phyloP scores from a whole-genome alignment of 2,113 vertebrate genomes.

The Seriola quinqueradiata region DNA sequence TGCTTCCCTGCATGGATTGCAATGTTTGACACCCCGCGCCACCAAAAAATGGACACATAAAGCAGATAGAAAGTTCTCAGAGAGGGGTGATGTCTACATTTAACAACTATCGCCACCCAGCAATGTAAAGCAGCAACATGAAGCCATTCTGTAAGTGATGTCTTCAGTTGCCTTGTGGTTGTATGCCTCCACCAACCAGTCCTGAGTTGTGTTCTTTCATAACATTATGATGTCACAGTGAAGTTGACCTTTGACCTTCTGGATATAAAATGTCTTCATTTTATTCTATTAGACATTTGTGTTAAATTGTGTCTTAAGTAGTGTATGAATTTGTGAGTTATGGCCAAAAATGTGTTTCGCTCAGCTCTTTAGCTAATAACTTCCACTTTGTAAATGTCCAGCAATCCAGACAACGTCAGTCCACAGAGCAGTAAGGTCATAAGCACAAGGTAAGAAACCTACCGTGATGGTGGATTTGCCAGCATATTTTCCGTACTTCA shows the following conservation, averaged over 20 bases:
- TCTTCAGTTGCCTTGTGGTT: not conserved
- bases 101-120: not conserved
- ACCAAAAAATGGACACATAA: not conserved
- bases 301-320: too few species aligned
- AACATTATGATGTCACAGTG: too few species aligned
- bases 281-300: too few species aligned
- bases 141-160: not conserved
- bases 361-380: not conserved
- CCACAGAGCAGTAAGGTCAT: conserved; percentile 11
- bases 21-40: not conserved
- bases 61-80: not conserved
- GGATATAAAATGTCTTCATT: too few species aligned
- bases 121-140: not conserved
- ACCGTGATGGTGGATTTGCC: conserved; percentile 97
- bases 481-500: conserved; percentile 93
- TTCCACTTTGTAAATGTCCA: not conserved
- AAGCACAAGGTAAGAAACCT: conserved; percentile 56
- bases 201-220: too few species aligned
- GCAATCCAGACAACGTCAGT: conserved; percentile 9
- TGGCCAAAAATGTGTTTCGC: too few species aligned
- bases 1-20: not conserved
- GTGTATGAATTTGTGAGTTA: too few species aligned
- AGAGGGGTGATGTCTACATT: not conserved
- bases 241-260: too few species aligned
- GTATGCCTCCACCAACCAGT: too few species aligned